Evolutionary conservation across 2,113 vertebrate species (phyloP), one percentile per base, ranked within the genome.

Genomic region (Salvator merianae): DNA sequence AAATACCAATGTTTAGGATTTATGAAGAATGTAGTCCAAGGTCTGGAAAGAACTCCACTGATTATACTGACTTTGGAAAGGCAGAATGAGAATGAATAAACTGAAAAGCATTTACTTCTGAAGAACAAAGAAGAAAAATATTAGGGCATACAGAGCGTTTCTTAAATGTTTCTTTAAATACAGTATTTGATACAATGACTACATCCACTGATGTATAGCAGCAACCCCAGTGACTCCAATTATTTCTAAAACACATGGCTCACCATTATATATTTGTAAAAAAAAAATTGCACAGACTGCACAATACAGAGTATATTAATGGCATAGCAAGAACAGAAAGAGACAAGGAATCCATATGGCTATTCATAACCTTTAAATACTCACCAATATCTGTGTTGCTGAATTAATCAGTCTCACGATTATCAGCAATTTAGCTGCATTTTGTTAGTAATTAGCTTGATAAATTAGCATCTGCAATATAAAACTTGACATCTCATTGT

Each of bases 401-500:
- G 91, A 95, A 95, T 95, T 95, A 95, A 95, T 94, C 95, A 95
- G 91, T 88, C 93, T 93, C 92, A 94, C 95, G 94, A 94, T 94
- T 95, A 96, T 95, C 95, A 94, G 94, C 90, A 95, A 95, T 95
- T 96, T 95, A 95, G 91, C 91, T 94, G 91, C 93, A 94, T 95
- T 95, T 96, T 94, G 94, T 93, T 95, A 92, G 94, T 95, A 96
- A 96, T 96, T 96, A 95, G 91, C 93, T 95, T 95, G 93, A 96
- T 95, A 96, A 96, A 96, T 96, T 96, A 96, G 95, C 93, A 94
- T 95, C 94, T 93, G 92, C 91, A 92, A 91, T 93, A 95, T 94
- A 95, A 96, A 96, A 96, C 87, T 95, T 94, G 94, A 94, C 93
- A 95, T 94, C 94, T 95, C 94, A 95, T 94, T 95, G 93, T 96